Percentiles rank a stretch among this genome's conserved stretches.
Evolutionary conservation across 2,888 invertebrate species (phyloP).

Genomic region (Pocota personata): DNA sequence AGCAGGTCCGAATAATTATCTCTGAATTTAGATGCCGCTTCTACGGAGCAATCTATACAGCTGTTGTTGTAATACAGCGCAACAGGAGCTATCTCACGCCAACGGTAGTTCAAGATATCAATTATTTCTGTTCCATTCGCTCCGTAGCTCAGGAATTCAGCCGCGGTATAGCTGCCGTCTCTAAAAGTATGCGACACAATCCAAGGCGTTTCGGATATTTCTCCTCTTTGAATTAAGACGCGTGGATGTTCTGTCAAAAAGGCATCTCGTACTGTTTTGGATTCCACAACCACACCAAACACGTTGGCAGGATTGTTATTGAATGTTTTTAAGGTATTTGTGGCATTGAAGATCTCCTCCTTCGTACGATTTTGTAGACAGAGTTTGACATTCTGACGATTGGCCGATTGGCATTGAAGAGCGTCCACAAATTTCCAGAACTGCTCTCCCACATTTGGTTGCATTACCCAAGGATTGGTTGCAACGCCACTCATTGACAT

Average conservation of each 20-base stretch:
- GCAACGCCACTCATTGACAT: conserved; percentile 72
- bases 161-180: conserved; percentile 88
- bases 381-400: conserved; percentile 84
- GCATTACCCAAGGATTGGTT: conserved; percentile 61
- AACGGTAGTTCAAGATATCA: conserved; percentile 82
- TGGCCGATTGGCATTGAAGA: neutral
- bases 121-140: conserved; percentile 80
- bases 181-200: conserved; percentile 87
- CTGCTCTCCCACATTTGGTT: conserved; percentile 5
- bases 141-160: conserved; percentile 81
- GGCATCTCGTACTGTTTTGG: conserved; percentile 82
- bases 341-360: conserved; percentile 84
- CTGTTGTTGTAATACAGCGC: conserved; percentile 58
- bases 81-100: conserved; percentile 82
- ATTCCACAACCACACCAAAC: conserved; percentile 88
- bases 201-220: conserved; percentile 86
- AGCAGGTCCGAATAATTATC: conserved; percentile 2
- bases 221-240: conserved; percentile 83
- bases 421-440: neutral
- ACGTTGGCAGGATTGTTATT: conserved; percentile 87
- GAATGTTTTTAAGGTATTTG: conserved; percentile 80
- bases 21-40: neutral
- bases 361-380: conserved; percentile 86
- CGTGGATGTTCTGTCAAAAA: conserved; percentile 88
- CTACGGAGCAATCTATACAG: neutral